Evolutionary conservation across 2,797 vertebrate species (phyloP).

Genomic region (Botia kubotai): DNA sequence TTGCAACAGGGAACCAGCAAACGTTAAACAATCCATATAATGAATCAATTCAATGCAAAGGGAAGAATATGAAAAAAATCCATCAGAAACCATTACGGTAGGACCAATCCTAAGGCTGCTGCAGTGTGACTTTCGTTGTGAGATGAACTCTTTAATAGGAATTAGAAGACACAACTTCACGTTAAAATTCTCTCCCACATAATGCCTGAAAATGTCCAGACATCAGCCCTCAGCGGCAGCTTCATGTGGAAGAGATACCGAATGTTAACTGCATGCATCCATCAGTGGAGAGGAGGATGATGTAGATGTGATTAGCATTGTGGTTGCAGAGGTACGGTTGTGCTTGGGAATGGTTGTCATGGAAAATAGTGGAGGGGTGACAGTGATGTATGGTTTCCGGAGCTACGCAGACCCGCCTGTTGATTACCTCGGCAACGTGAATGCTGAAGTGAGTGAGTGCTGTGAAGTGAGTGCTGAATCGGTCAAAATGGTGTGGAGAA

Average conservation of each 20-base stretch:
- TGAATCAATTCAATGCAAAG: background rate
- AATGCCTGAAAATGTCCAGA: background rate
- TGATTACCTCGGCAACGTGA: constrained; percentile 73
- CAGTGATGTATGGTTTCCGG: constrained; percentile 82
- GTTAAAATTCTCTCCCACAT: background rate
- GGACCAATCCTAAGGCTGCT: background rate
- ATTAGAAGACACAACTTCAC: background rate
- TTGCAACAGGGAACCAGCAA: background rate
- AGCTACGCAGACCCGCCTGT: constrained; percentile 65
- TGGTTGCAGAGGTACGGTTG: constrained; percentile 49
- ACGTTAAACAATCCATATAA: background rate
- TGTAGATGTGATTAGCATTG: constrained; percentile 54
- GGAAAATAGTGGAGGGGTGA: constrained; percentile 72
- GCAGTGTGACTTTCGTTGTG: background rate
- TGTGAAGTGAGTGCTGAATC: constrained; percentile 66
- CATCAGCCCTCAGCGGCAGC: background rate
- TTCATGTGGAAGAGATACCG: background rate
- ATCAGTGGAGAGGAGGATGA: constrained; percentile 8
- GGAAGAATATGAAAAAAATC: background rate
- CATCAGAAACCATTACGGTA: too few relatives aligned
- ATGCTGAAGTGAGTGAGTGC: too few relatives aligned
- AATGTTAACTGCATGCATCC: constrained; percentile 27
- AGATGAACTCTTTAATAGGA: background rate
- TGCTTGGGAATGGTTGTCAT: constrained; percentile 49
- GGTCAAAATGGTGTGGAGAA: constrained; percentile 20